These are phyloP conservation scores for Geodia barretti DNA, from an alignment of 37 sponge, comb jelly and placozoan genomes.

Conservation along the genomic window DNA sequence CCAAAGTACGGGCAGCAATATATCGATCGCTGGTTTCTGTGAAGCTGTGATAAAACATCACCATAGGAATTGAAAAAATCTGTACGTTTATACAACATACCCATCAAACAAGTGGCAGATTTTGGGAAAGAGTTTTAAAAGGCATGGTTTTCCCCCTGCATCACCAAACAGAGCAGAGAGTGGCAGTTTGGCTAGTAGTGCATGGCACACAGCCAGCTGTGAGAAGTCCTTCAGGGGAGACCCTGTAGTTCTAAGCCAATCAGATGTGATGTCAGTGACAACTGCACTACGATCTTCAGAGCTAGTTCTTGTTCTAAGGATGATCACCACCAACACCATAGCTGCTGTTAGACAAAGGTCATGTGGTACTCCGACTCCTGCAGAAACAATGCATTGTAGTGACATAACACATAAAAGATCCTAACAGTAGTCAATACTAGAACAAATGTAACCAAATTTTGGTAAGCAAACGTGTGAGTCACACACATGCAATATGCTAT, in stretches of 20 bases:
- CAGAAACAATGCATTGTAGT: too few species aligned
- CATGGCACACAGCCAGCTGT: slow-evolving; percentile 41
- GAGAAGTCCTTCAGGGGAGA: slow-evolving; percentile 13
- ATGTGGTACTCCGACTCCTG: slow-evolving; percentile 23
- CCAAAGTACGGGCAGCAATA: slow-evolving; percentile 38
- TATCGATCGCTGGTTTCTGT: slow-evolving; percentile 41
- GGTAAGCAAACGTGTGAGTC: too few species aligned
- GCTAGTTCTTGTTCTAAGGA: not conserved
- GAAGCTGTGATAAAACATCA: slow-evolving; percentile 25
- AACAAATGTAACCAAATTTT: too few species aligned
- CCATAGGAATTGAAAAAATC: not conserved
- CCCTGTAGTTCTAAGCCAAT: not conserved
- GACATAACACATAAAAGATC: too few species aligned
- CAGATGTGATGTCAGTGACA: not conserved
- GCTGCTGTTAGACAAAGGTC: slow-evolving; percentile 37
- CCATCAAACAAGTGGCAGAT: slow-evolving; percentile 23
- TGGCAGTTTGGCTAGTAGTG: slow-evolving; percentile 57
- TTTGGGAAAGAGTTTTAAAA: slow-evolving; percentile 25
- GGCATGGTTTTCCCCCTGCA: slow-evolving; percentile 6
- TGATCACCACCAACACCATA: slow-evolving; percentile 31
- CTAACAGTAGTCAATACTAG: too few species aligned
- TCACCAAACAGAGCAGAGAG: not conserved
- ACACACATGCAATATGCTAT: too few species aligned
- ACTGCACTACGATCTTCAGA: not conserved
- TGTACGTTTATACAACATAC: not conserved